Base-by-base conservation (phyloP, 2,797 vertebrate genomes). In the Saxicola maurus region DNA sequence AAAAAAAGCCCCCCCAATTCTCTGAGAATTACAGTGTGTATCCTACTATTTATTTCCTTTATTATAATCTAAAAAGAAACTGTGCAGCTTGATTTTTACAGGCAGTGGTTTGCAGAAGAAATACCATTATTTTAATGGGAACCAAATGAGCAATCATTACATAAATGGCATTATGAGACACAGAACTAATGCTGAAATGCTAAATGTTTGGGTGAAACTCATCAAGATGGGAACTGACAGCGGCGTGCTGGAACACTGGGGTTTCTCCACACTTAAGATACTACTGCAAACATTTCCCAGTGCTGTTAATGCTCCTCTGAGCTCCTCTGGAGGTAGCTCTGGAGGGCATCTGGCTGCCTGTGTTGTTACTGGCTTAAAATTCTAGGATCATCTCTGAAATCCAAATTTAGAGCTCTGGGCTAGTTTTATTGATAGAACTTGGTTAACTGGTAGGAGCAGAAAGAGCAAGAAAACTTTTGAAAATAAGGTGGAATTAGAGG, bases 111-210 rank as follows among this genome's bases (percentile, higher is more conserved):
- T 95, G 94, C 94, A 93, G 92, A 97, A 96, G 91, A 96, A 96
- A 96, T 93, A 94, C 90, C 66, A 83, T 84, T 64, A 95, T 95
- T 97, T 95, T 96, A 91, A 96, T 96, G 85, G 94, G 94, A 96
- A 97, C 82, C 86, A 96, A 97, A 95, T 95, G 89, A 93, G 64
- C 24, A 66, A 73, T 92, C 82, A 86, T 97, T 96, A 96, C 71
- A 82, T 94, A 97, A 96, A 89, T 4, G 8, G 17, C 51, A 95
- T 79, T 82, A 94, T 74, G 87, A 95, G 89, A 92, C 62, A 87
- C 23, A 67, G 84, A 92, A 89, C 93, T 89, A 94, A 96, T 87
- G 94, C 51, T 87, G 94, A 96, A 95, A 95, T 30, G 27, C 73
- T 92, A 96, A 94, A 94, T 82, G 94, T 92, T 94, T 88, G 82